These are phyloP conservation scores for Odobenus rosmarus DNA, from an alignment of 2,113 vertebrate species.

Conservation along the genomic window DNA sequence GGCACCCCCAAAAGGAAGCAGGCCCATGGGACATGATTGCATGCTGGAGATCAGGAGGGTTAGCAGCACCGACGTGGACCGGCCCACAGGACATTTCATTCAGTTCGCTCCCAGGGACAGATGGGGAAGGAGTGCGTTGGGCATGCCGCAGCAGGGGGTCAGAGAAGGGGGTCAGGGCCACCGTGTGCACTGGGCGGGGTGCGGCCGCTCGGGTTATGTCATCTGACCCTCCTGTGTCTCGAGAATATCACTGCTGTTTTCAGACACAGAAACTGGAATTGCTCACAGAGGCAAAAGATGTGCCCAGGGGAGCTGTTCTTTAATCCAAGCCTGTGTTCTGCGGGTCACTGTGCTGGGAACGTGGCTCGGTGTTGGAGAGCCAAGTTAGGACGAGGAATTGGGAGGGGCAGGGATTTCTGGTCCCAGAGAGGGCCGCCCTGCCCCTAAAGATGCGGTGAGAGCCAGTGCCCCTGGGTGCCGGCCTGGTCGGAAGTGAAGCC, in stretches of 20 bases:
- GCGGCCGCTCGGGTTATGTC: rapidly evolving
- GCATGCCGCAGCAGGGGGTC: background rate
- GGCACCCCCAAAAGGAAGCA: background rate
- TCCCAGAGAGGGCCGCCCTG: rapidly evolving
- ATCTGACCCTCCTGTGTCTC: background rate
- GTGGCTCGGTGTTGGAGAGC: background rate
- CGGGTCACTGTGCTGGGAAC: background rate
- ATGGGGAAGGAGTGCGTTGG: background rate
- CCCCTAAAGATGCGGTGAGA: background rate
- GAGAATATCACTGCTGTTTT: rapidly evolving
- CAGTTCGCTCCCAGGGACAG: background rate
- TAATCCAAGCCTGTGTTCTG: rapidly evolving
- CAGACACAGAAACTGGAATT: too few relatives aligned
- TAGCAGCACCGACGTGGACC: rapidly evolving
- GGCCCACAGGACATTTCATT: background rate
- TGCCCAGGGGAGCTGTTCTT: rapidly evolving
- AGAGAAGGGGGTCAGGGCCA: background rate
- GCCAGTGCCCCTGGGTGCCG: background rate
- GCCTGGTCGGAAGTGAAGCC: constrained; percentile 27
- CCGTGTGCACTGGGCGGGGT: rapidly evolving
- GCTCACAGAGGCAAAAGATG: rapidly evolving
- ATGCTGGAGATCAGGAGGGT: background rate
- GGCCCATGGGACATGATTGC: background rate
- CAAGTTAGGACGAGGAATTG: background rate
- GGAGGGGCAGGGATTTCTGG: background rate